Base-by-base conservation (phyloP, 2,888 invertebrate genomes). In the Ornithoptera alexandrae region DNA sequence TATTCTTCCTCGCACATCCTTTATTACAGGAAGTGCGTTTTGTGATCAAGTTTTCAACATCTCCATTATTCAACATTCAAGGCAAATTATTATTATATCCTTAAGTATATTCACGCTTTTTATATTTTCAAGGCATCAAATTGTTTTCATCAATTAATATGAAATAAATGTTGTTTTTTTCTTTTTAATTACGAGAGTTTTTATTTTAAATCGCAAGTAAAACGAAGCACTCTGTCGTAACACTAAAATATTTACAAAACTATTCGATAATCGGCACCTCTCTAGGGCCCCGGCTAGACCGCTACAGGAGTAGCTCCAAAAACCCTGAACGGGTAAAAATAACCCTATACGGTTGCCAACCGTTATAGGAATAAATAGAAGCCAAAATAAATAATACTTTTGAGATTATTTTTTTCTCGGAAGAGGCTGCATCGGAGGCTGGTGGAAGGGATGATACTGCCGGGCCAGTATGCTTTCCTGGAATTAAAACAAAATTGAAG, bases 401-500 rank as follows among this genome's bases (percentile, higher is more conserved):
- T 70, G 66, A 60, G 53, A 65, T 76, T 89, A 89, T 86, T 86
- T 89, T 75, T 81, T 85, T 74, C 87, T 81, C 60, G 84, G 79
- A 24, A 87, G 86, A 67, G 85, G 85, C 75, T 89, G 90, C 84
- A 87, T 84, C 2, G 87, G 85, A 5, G 92, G 92, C 72, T 91
- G 90, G 72, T 92, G 92, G 82, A 90, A 90, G 6, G 92, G 91
- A 66, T 92, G 92, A 70, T 89, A 87, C 78, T 89, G 90, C 58
- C 89, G 79, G 3, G 90, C 84, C 68, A 87, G 79, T 72, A 92
- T 78, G 67, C 81, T 87, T 74, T 90, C 89, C 92, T 92, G 84
- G 12, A 86, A 87, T 68, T 72, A 69, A 70, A 72, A 46, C 3
- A 46, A 8, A 46, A 46, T 46, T 15, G 10, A 4, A 30, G 3